Percentiles rank a stretch among this genome's conserved stretches.
phyloP scores from a whole-genome alignment of 2,113 vertebrate species.

The Psephotus haematonotus region DNA sequence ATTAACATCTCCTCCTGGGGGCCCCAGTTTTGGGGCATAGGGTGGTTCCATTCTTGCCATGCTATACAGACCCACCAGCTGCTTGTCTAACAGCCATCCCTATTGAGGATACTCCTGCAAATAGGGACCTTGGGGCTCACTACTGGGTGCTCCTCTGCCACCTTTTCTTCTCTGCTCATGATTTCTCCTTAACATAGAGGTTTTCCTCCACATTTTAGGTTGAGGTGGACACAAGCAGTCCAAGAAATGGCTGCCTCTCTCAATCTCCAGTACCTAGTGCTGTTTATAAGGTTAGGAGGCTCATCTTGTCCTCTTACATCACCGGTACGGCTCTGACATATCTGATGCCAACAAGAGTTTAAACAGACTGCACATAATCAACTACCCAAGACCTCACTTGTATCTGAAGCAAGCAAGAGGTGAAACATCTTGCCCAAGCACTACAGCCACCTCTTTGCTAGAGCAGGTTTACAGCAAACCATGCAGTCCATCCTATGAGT shows the following conservation, averaged over 20 bases:
- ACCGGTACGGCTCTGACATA: accelerated
- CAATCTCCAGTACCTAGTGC: background rate
- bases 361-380: background rate
- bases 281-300: background rate
- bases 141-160: background rate
- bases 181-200: background rate
- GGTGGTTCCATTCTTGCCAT: background rate
- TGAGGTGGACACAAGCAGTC: background rate
- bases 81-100: background rate
- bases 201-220: background rate
- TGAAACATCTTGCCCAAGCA: background rate
- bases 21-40: background rate
- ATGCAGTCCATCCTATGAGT: background rate
- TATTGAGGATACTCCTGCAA: background rate
- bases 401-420: background rate
- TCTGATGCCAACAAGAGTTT: background rate
- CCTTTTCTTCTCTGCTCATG: background rate
- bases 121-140: background rate
- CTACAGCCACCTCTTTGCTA: background rate
- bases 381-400: background rate
- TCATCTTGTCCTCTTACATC: background rate
- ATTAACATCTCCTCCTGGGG: background rate
- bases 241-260: background rate
- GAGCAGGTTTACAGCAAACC: background rate
- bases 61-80: background rate